phyloP scores from a whole-genome alignment of 2,888 invertebrate genomes.

The Lasioglossum lativentre region DNA sequence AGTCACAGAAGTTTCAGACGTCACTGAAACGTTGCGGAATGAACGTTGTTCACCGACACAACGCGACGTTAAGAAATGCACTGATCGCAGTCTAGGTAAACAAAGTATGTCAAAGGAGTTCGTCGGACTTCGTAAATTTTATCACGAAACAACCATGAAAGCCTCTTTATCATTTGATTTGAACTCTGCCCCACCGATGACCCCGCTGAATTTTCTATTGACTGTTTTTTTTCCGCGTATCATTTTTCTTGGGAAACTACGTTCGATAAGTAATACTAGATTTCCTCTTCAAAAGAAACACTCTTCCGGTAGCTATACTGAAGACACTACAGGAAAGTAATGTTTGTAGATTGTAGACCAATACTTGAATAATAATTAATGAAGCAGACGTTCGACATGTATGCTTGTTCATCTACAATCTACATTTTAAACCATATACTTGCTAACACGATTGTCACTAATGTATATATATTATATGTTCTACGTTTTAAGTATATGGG shows the following conservation, averaged over 20 bases:
- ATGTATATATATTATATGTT: neutral
- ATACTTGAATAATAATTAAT: slow-evolving; percentile 7
- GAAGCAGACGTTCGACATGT: neutral
- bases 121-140: neutral
- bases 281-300: neutral
- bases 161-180: slow-evolving; percentile 42
- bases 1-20: neutral
- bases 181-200: slow-evolving; percentile 34
- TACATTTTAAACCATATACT: neutral
- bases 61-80: neutral
- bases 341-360: neutral
- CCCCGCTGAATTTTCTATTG: neutral
- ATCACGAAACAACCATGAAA: slow-evolving; percentile 14
- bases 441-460: neutral
- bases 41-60: neutral
- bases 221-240: neutral
- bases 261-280: neutral
- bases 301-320: no score
- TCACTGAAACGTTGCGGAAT: neutral
- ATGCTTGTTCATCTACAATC: neutral
- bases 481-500: neutral
- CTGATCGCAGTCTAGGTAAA: neutral
- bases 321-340: neutral
- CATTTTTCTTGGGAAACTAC: neutral
- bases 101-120: slow-evolving; percentile 17